Percentiles rank a stretch among this genome's conserved stretches.
These are phyloP conservation scores for Cephonodes hylas DNA, from an alignment of 2,888 invertebrate species.

Conservation along the genomic window DNA sequence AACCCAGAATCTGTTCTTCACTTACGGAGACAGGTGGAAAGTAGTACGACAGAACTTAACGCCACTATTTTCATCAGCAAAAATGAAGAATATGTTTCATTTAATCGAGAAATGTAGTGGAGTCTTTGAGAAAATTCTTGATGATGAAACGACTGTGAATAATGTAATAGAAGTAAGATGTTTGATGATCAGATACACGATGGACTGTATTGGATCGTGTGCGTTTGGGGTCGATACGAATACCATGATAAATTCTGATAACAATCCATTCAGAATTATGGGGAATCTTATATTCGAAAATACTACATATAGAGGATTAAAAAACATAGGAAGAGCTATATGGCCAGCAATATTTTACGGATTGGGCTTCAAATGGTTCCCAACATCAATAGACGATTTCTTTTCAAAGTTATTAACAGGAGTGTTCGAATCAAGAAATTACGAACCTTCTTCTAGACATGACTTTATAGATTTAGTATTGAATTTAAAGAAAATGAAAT, in stretches of 20 bases:
- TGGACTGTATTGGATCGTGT: slow-evolving; percentile 56
- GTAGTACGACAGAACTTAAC: slow-evolving; percentile 56
- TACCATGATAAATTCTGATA: slow-evolving; percentile 35
- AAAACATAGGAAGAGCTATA: slow-evolving; percentile 35
- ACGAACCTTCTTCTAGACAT: slow-evolving; percentile 41
- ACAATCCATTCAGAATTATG: slow-evolving; percentile 44
- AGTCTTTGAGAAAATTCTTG: slow-evolving; percentile 44
- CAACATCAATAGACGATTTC: slow-evolving; percentile 37
- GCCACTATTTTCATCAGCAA: slow-evolving; percentile 56
- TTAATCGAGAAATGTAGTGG: slow-evolving; percentile 45
- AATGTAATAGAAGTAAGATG: slow-evolving; percentile 37
- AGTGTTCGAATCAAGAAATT: slow-evolving; percentile 41
- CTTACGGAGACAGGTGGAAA: slow-evolving; percentile 58
- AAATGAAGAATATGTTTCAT: slow-evolving; percentile 65
- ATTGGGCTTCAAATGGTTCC: slow-evolving; percentile 40
- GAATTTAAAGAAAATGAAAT: slow-evolving; percentile 40
- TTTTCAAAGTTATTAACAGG: slow-evolving; percentile 38
- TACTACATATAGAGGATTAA: slow-evolving; percentile 36
- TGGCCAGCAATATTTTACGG: slow-evolving; percentile 57
- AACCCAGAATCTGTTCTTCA: slow-evolving; percentile 46
- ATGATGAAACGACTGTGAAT: slow-evolving; percentile 27
- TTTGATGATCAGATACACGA: slow-evolving; percentile 48
- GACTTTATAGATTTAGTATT: slow-evolving; percentile 57
- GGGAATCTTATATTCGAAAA: slow-evolving; percentile 42
- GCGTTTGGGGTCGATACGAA: slow-evolving; percentile 56